These are phyloP conservation scores for Corydoras maculifer DNA, from an alignment of 2,113 vertebrate species.

Conservation along the genomic window DNA sequence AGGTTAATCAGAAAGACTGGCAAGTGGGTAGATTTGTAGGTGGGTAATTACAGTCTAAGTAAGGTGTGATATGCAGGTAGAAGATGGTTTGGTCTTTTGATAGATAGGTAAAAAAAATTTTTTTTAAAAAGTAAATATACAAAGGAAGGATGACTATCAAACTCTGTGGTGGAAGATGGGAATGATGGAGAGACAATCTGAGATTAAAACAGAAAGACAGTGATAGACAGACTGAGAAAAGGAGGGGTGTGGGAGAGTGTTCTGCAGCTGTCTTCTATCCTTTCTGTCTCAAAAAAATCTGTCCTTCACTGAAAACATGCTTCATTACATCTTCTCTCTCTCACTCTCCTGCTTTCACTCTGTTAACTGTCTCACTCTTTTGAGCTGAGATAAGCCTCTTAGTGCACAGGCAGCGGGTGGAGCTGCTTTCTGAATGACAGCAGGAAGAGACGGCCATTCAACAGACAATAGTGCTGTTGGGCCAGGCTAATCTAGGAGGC, in stretches of 20 bases:
- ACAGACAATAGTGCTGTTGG: conserved; percentile 98
- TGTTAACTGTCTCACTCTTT: conserved; percentile 56
- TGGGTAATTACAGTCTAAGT: no score
- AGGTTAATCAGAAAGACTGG: no score
- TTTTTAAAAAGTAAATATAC: conserved; percentile 16
- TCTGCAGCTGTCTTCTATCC: conserved; percentile 91
- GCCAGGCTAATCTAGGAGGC: conserved; percentile 99
- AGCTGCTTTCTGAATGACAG: conserved; percentile 96
- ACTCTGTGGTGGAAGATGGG: conserved; percentile 14
- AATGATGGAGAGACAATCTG: conserved; percentile 39
- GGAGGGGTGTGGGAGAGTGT: conserved; percentile 42
- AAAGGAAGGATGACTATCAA: conserved; percentile 55
- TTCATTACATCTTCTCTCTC: conserved; percentile 98
- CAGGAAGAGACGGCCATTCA: conserved; percentile 99
- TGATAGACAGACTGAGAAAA: conserved; percentile 38
- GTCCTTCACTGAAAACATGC: conserved; percentile 96
- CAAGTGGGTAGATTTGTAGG: no score
- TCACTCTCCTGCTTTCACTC: conserved; percentile 91
- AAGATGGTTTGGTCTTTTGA: no score
- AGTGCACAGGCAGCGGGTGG: conserved; percentile 98
- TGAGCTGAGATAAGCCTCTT: conserved; percentile 99
- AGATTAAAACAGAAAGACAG: conserved; percentile 40
- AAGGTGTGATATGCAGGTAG: no score
- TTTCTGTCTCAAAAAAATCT: conserved; percentile 94
- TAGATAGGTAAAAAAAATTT: conserved; percentile 17